A percentile compares a stretch with the other conserved stretches of the same genome.
Conservation (phyloP, 2,113 vertebrate species). For the Cyprinus carpio region DNA sequence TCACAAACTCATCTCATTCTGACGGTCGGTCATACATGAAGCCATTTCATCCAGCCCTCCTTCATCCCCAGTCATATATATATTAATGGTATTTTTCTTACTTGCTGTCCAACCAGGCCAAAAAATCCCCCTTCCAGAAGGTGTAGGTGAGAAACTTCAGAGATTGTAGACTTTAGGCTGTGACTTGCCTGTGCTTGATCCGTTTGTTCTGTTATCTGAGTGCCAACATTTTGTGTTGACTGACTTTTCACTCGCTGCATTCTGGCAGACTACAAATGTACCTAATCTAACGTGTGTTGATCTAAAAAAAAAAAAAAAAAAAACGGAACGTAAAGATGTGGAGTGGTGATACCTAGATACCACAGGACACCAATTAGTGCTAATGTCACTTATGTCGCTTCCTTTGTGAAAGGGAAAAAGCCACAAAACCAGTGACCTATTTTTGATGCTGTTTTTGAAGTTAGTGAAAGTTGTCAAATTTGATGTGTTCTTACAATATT, state of each 20-base stretch:
- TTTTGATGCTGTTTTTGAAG: slow-evolving; percentile 14
- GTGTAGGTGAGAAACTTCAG: slow-evolving; percentile 78
- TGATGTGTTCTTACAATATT: background rate
- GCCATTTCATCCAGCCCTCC: background rate
- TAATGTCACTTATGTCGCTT: slow-evolving; percentile 51
- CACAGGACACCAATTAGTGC: background rate
- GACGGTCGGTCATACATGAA: background rate
- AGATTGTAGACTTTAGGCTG: slow-evolving; percentile 61
- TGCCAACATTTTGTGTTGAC: slow-evolving; percentile 59
- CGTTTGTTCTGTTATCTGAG: slow-evolving; percentile 59
- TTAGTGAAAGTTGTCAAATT: background rate
- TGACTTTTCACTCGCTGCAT: slow-evolving; percentile 51
- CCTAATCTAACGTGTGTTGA: background rate
- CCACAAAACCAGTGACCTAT: background rate
- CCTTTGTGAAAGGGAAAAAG: slow-evolving; percentile 36
- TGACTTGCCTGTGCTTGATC: slow-evolving; percentile 59
- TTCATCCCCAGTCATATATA: slow-evolving; percentile 6
- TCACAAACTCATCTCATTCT: slow-evolving; percentile 9
- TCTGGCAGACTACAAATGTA: slow-evolving; percentile 5
- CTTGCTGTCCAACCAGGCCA: slow-evolving; percentile 77
- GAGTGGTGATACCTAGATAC: background rate
- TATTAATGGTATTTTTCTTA: slow-evolving; percentile 64
- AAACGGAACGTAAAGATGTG: background rate
- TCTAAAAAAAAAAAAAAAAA: too few species aligned
- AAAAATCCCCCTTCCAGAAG: slow-evolving; percentile 80